Conservation (phyloP, 1,140 invertebrate genomes). For the Sarcophaga bullata region DNA sequence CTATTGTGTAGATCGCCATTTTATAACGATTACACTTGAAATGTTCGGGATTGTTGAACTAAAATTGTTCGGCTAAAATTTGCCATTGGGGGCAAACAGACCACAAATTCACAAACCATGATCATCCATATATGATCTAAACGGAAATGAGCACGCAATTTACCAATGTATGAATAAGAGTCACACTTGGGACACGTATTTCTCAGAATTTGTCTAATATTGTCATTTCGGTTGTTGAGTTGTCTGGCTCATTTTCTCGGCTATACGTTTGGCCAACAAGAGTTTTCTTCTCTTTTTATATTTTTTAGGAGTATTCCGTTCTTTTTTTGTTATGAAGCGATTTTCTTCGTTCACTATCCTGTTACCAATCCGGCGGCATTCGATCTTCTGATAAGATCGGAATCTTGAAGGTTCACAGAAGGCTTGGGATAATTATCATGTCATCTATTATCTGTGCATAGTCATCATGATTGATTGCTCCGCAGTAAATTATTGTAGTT, state of each 20-base stretch:
- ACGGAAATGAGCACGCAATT: constrained; percentile 61
- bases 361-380: constrained; percentile 45
- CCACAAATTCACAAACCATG: constrained; percentile 60
- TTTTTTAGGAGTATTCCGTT: constrained; percentile 58
- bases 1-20: constrained; percentile 56
- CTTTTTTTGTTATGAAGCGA: constrained; percentile 58
- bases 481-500: background rate
- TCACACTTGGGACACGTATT: constrained; percentile 57
- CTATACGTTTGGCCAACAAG: constrained; percentile 56
- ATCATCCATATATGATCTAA: constrained; percentile 59
- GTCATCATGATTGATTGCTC: background rate
- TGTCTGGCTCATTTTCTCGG: constrained; percentile 54
- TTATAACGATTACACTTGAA: constrained; percentile 61
- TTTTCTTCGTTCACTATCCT: constrained; percentile 18
- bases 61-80: constrained; percentile 60
- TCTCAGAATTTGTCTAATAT: constrained; percentile 59
- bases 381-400: constrained; percentile 27
- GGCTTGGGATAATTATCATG: background rate
- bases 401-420: constrained; percentile 34
- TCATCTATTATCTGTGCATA: constrained; percentile 3
- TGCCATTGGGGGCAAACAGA: constrained; percentile 57
- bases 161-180: constrained; percentile 61
- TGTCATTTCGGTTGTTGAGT: constrained; percentile 60
- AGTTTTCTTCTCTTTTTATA: constrained; percentile 59
- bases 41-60: constrained; percentile 62